Evolutionary conservation across 2,888 invertebrate species (phyloP).

Genomic region (Ophion obscuratus): DNA sequence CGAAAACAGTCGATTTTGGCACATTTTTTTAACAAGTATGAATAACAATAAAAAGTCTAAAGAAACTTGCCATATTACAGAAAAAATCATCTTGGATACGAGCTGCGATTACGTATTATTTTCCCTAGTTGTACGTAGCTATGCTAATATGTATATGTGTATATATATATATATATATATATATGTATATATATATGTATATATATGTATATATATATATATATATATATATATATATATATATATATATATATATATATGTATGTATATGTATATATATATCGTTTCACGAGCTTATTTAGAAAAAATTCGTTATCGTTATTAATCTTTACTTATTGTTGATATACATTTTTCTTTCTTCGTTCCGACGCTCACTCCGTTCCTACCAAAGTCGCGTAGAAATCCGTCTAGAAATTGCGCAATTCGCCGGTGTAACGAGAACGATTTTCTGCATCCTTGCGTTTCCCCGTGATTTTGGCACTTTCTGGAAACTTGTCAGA

Average conservation of each 20-base stretch:
- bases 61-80: slow-evolving; percentile 3
- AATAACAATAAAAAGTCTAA: neutral
- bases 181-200: slow-evolving; percentile 14
- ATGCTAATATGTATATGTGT: neutral
- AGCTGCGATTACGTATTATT: slow-evolving; percentile 30
- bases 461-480: neutral
- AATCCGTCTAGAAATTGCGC: neutral
- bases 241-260: neutral
- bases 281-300: slow-evolving; percentile 64
- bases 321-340: slow-evolving; percentile 60
- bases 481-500: neutral
- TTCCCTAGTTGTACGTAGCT: slow-evolving; percentile 47
- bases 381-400: neutral
- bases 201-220: slow-evolving; percentile 22
- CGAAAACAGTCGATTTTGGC: slow-evolving; percentile 55
- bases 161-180: neutral
- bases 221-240: too few relatives aligned
- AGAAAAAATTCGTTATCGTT: slow-evolving; percentile 59
- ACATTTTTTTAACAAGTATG: slow-evolving; percentile 23
- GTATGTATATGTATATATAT: neutral
- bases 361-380: neutral
- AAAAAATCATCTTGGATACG: slow-evolving; percentile 24
- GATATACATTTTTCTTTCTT: slow-evolving; percentile 53
- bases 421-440: neutral
- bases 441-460: neutral